A percentile compares a stretch with the other conserved stretches of the same genome.
phyloP scores from a whole-genome alignment of 2,797 vertebrate genomes.

The Chrosomus eos region DNA sequence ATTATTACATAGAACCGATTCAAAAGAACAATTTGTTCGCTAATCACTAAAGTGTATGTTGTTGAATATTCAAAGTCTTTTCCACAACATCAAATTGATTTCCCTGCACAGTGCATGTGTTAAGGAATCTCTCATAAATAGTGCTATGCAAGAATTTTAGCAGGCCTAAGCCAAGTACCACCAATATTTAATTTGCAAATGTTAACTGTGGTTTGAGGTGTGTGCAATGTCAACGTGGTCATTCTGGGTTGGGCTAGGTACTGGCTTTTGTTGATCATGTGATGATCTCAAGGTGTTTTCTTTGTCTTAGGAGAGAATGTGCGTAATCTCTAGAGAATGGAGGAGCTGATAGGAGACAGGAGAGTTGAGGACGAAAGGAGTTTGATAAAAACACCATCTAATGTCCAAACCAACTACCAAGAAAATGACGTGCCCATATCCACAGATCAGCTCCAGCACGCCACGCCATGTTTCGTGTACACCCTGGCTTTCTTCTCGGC shows the following conservation, averaged over 20 bases:
- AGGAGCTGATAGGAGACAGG: constrained; percentile 79
- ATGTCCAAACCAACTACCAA: constrained; percentile 67
- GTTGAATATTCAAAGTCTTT: neutral
- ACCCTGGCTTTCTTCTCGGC: constrained; percentile 88
- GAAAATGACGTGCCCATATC: constrained; percentile 51
- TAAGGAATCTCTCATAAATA: neutral
- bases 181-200: neutral
- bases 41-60: neutral
- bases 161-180: neutral
- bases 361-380: constrained; percentile 69
- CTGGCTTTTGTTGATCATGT: neutral
- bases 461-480: constrained; percentile 83
- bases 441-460: constrained; percentile 72
- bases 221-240: neutral
- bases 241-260: neutral
- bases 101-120: neutral
- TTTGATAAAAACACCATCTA: constrained; percentile 73
- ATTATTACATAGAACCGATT: neutral
- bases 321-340: constrained; percentile 78
- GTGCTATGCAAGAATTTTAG: neutral
- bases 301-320: constrained; percentile 77
- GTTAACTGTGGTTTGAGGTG: neutral
- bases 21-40: neutral
- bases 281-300: neutral
- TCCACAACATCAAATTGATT: neutral